Evolutionary conservation across 2,797 vertebrate genomes (phyloP), one percentile per base, ranked within the genome.

Genomic region (Uromys caudimaculatus): DNA sequence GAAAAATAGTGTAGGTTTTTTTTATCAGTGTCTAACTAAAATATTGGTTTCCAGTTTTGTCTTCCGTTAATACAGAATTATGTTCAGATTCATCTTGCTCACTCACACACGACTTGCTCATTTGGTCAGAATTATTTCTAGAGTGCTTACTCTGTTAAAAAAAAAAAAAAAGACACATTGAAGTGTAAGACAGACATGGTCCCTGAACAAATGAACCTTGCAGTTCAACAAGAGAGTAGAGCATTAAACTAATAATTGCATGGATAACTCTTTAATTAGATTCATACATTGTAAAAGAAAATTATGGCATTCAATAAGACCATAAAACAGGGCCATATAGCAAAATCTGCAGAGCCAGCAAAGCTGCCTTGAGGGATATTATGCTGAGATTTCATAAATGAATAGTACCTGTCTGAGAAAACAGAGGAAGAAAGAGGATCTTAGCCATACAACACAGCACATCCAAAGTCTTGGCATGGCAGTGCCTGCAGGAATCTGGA

Each of bases 201-300:
- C 35, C 4, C n/a, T 95, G 90, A 29, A 85, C 58, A 94, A 92
- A 88, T 94, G 54, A 81, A 96, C 78, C 78, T 79, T 95, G 83
- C 35, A 95, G 41, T 92, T 95, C 56, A 89, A 90, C 6, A 81
- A 50, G 44, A 89, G 76, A 96, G 58, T n/a, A 94, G 38, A 79
- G n/a, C 54, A 93, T 91, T 95, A 94, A 90, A 91, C 41, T 96
- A 90, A 82, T 94, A 96, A 97, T 92, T 83, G 35, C 92, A 90
- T 93, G 90, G 89, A 91, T 96, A 96, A 87, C 58, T 50, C 93
- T 73, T 97, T 91, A 94, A 96, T 95, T 97, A 95, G 75, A 95
- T 94, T 97, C 93, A 92, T 92, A 50, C 35, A 95, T 73, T 92
- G 93, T 87, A 86, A 97, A 94, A 84, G 44, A 94, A 96, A 96